These are phyloP conservation scores for Babyrousa celebensis DNA, from an alignment of 2,797 vertebrate genomes.

Conservation along the genomic window DNA sequence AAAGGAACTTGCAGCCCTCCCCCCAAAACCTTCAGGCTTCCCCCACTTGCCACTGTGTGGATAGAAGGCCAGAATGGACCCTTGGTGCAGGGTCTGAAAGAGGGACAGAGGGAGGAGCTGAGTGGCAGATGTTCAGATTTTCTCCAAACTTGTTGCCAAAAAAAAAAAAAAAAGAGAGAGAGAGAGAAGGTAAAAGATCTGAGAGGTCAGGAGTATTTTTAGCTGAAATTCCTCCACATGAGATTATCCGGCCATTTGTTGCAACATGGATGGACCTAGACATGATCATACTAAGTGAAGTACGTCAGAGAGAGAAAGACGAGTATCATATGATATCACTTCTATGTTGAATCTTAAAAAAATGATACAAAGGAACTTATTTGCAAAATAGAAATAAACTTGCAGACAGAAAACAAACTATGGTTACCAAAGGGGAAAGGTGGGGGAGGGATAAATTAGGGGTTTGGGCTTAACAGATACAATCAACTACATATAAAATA, in stretches of 20 bases:
- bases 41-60: not conserved
- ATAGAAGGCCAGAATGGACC: not conserved
- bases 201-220: not conserved
- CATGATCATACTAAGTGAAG: no score
- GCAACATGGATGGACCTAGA: not conserved
- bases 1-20: not conserved
- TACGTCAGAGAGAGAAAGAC: no score
- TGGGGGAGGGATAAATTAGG: no score
- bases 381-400: no score
- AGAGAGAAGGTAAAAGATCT: not conserved
- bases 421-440: no score
- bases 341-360: no score
- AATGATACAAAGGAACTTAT: no score
- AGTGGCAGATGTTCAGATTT: not conserved
- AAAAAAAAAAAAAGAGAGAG: not conserved
- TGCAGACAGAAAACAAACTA: no score
- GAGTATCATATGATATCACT: no score
- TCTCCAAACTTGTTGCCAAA: not conserved
- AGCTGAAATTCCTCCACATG: not conserved
- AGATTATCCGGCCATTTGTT: not conserved
- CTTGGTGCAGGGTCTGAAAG: not conserved
- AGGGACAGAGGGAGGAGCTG: not conserved
- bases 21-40: not conserved
- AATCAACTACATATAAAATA: no score
- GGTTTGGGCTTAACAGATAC: no score